Conservation (phyloP, 2,888 invertebrate genomes). For the Agapostemon virescens region DNA sequence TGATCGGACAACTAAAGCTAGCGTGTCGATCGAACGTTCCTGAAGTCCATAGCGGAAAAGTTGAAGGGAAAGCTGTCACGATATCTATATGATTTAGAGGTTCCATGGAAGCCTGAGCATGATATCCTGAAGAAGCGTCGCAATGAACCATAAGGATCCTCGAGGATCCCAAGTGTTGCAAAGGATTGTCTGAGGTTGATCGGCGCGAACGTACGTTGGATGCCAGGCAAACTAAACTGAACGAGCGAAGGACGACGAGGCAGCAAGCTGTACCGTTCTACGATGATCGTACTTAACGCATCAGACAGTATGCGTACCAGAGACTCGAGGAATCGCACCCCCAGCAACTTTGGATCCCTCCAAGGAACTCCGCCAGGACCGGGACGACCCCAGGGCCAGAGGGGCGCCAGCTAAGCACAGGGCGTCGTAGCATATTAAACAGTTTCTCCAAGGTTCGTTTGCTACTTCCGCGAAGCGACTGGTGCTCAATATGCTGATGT, state of each 20-base stretch:
- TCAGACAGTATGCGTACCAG: conserved; percentile 83
- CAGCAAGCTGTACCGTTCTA: conserved; percentile 16
- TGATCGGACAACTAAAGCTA: too few relatives aligned
- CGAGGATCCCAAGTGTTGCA: neutral
- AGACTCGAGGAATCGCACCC: conserved; percentile 88
- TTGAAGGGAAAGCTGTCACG: too few relatives aligned
- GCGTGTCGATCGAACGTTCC: too few relatives aligned
- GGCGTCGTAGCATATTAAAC: conserved; percentile 72
- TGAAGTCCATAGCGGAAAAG: too few relatives aligned
- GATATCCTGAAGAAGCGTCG: neutral
- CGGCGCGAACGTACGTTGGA: neutral
- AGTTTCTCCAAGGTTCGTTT: conserved; percentile 73
- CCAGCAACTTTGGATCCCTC: conserved; percentile 88
- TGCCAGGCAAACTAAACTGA: conserved; percentile 4
- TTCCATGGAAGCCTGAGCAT: neutral
- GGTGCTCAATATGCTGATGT: conserved; percentile 35
- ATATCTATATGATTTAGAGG: neutral
- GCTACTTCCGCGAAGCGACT: conserved; percentile 33
- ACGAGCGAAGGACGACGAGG: neutral
- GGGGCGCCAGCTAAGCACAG: conserved; percentile 78
- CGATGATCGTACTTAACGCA: conserved; percentile 44
- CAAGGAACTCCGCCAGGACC: conserved; percentile 88
- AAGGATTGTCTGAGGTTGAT: neutral
- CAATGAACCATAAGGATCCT: neutral
- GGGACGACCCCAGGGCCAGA: conserved; percentile 85